phyloP scores from a whole-genome alignment of 2,113 vertebrate species.

The Heterotilapia buettikoferi region DNA sequence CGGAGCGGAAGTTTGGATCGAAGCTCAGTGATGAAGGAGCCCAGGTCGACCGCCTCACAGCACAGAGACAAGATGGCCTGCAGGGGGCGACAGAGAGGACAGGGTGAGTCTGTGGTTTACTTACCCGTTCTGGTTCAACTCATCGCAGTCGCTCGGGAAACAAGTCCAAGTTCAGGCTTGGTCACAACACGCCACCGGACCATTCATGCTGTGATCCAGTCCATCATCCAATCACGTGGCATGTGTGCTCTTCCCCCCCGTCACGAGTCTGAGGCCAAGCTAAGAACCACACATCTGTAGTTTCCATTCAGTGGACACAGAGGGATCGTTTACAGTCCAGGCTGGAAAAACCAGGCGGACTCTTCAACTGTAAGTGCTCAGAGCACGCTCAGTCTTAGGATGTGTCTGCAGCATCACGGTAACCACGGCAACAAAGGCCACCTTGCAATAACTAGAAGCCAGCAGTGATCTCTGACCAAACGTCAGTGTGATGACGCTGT shows the following conservation, averaged over 20 bases:
- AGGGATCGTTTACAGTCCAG: not conserved
- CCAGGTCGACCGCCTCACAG: not conserved
- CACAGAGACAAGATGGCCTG: constrained; percentile 7
- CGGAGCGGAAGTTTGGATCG: not conserved
- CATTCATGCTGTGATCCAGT: not conserved
- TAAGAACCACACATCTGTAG: not conserved
- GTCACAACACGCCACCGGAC: not conserved
- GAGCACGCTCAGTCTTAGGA: not conserved
- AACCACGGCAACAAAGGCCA: not conserved
- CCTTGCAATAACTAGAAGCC: not conserved
- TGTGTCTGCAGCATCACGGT: not conserved
- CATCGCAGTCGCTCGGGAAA: accelerated
- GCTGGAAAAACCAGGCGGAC: not conserved
- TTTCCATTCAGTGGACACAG: not conserved
- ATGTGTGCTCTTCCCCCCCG: not conserved
- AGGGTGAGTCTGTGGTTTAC: not conserved
- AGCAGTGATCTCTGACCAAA: accelerated
- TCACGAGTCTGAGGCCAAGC: accelerated
- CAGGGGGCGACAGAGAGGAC: not conserved
- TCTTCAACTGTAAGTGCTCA: not conserved
- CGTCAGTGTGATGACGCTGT: accelerated
- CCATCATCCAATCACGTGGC: not conserved
- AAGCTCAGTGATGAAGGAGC: not conserved
- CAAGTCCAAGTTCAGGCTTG: not conserved
- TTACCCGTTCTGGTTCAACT: not conserved